phyloP scores from a whole-genome alignment of 2,113 vertebrate genomes.

The Excalfactoria chinensis region DNA sequence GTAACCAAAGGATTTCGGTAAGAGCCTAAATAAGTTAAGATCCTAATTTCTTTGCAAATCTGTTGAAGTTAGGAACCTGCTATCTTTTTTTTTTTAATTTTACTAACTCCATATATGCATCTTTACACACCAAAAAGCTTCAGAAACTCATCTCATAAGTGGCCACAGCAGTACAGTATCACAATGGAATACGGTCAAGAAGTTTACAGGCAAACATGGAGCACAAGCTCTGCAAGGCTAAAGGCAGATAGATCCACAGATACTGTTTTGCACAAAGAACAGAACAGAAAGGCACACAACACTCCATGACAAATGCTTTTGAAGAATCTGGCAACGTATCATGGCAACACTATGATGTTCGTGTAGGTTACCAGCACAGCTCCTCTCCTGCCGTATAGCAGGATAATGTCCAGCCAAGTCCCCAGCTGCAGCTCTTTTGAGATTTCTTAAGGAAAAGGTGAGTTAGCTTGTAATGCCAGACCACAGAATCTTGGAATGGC shows the following conservation, averaged over 20 bases:
- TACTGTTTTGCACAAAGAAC: neutral
- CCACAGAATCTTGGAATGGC: neutral
- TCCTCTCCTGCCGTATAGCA: neutral
- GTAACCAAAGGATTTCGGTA: neutral
- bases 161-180: neutral
- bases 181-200: neutral
- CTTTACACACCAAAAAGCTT: neutral
- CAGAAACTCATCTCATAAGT: rapidly evolving
- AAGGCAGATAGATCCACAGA: neutral
- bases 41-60: neutral
- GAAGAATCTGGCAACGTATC: neutral
- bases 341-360: neutral
- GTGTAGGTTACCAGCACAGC: neutral
- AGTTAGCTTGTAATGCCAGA: rapidly evolving
- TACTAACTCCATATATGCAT: neutral
- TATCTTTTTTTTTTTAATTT: neutral
- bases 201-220: neutral
- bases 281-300: neutral
- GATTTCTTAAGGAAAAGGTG: neutral
- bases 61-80: neutral
- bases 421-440: neutral
- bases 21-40: neutral
- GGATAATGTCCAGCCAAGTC: neutral
- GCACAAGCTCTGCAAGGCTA: neutral
- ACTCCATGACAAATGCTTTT: neutral